Evolutionary conservation across 2,797 vertebrate species (phyloP).

Genomic region (Pteronotus mesoamericanus): DNA sequence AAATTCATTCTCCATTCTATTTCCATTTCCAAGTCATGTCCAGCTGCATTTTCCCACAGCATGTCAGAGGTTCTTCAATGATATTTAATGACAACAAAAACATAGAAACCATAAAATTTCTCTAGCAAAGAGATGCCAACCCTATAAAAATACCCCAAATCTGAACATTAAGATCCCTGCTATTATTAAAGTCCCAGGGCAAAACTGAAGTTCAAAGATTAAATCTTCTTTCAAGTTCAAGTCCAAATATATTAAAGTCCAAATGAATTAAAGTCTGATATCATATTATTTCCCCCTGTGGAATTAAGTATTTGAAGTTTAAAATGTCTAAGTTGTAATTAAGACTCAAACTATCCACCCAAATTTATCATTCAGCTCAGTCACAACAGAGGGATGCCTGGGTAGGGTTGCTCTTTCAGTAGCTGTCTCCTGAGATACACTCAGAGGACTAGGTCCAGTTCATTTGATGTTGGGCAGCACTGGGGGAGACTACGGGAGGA

Average conservation of each 20-base stretch:
- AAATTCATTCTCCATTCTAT: conserved; percentile 7
- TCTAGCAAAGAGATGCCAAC: background rate
- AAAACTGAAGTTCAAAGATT: conserved; percentile 67
- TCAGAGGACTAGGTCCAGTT: background rate
- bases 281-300: conserved; percentile 37
- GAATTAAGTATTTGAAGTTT: conserved; percentile 47
- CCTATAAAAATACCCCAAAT: background rate
- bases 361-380: background rate
- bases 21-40: background rate
- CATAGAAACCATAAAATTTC: background rate
- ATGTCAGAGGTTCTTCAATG: background rate
- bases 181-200: conserved; percentile 34
- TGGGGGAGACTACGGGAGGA: background rate
- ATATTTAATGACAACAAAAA: conserved; percentile 21
- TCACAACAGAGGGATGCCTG: background rate
- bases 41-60: background rate
- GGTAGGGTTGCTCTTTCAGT: background rate
- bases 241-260: conserved; percentile 62
- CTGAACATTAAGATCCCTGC: conserved; percentile 5
- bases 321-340: conserved; percentile 47
- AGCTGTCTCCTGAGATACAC: background rate
- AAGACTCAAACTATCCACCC: conserved; percentile 18
- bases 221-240: conserved; percentile 69
- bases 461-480: background rate
- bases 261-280: conserved; percentile 53